Evolutionary conservation across 2,888 invertebrate genomes (phyloP), one percentile per base, ranked within the genome.

Genomic region (Drosophila leonis): DNA sequence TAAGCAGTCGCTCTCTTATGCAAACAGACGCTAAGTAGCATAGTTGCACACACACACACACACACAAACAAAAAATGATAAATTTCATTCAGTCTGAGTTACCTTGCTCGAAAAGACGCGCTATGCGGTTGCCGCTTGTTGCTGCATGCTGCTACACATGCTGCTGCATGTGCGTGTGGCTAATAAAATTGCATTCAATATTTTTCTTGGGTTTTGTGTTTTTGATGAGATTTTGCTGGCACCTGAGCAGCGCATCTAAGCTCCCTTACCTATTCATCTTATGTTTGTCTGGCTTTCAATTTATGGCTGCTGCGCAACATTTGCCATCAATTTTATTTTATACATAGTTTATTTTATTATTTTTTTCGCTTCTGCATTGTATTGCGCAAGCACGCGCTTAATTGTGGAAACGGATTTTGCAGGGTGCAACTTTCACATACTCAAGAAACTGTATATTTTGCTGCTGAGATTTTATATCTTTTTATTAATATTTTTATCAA

Each of bases 181-280:
- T 85, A 83, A 84, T 84, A 79, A 84, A 84, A 85, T 84, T 84
- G 82, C 83, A 81, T 85, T 88, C 85, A 88, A 85, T 88, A 88
- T 85, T 85, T 87, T 83, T 73, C 65, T 69, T 55, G 52, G 54
- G 12, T 57, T 75, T 61, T 70, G 52, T 49, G 64, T 61, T 69
- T 75, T 72, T 87, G 88, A 87, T 84, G 84, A 88, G 88, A 83
- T 84, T 87, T 73, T 68, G 56, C 52, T 29, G 39, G 61, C 59
- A 71, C 27, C 65, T 42, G 54, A 35, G 42, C 41, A 55, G 64
- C 42, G 62, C 60, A 65, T 44, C 64, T 54, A 29, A 33, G 44
- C 52, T 18, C 24, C 57, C 48, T 33, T 18, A 29, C 1, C 55
- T 42, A 49, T 60, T 51, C 5, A 49, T 42, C 49, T 60, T 57